A percentile compares a stretch with the other conserved stretches of the same genome.
These are phyloP conservation scores for Heliconius eleuchia DNA, from an alignment of 1,140 invertebrate species.

Conservation along the genomic window DNA sequence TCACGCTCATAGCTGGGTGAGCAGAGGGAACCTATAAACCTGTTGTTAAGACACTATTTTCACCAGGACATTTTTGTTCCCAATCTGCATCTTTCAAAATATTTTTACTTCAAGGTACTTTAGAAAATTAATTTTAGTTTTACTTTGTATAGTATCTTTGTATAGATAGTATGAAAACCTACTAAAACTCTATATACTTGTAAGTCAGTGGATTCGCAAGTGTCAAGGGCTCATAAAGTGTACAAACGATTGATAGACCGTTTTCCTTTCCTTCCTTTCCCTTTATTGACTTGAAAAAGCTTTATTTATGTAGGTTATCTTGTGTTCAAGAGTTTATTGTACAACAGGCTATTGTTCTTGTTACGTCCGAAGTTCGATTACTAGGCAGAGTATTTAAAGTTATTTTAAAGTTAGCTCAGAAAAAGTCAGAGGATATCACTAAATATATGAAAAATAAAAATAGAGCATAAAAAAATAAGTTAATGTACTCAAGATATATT, in stretches of 20 bases:
- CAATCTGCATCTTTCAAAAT: too few species aligned
- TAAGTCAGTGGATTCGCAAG: neutral
- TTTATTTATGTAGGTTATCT: neutral
- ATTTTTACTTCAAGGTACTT: too few species aligned
- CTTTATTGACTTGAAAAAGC: neutral
- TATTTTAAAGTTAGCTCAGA: neutral
- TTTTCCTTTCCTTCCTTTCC: neutral
- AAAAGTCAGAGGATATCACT: too few species aligned
- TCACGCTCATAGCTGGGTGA: too few species aligned
- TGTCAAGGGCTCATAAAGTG: constrained; percentile 1
- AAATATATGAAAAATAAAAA: too few species aligned
- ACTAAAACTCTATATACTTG: neutral
- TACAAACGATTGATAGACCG: neutral
- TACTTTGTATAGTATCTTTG: neutral
- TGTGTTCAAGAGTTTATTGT: neutral
- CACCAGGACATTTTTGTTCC: too few species aligned
- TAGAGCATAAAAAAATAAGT: too few species aligned
- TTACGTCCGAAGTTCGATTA: too few species aligned
- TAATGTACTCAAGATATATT: too few species aligned
- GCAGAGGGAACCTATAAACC: too few species aligned
- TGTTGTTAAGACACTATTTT: too few species aligned
- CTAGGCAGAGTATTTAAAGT: neutral
- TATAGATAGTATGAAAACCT: neutral
- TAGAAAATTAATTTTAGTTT: neutral
- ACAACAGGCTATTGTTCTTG: neutral